phyloP scores from a whole-genome alignment of 2,888 invertebrate species.

The Laothoe populi region DNA sequence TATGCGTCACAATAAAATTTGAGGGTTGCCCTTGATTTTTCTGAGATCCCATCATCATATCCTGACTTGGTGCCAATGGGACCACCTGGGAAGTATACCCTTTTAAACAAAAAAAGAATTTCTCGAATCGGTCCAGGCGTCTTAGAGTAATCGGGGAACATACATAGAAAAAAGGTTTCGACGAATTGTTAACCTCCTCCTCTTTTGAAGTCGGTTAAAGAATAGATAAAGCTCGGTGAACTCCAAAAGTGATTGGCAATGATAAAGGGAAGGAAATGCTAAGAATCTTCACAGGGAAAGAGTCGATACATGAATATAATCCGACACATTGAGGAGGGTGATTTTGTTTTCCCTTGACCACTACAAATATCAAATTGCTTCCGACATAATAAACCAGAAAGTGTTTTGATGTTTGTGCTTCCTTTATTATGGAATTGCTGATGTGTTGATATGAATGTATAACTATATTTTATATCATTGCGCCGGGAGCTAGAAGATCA shows the following conservation, averaged over 20 bases:
- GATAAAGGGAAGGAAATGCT: constrained; percentile 8
- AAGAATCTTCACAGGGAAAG: background rate
- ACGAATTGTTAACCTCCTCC: too few relatives aligned
- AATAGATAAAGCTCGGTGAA: background rate
- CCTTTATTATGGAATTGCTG: background rate
- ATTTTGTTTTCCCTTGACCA: constrained; percentile 14
- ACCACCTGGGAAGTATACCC: too few relatives aligned
- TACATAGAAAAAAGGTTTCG: too few relatives aligned
- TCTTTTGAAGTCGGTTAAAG: too few relatives aligned
- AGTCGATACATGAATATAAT: constrained; percentile 3
- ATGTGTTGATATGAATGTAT: background rate
- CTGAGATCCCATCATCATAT: too few relatives aligned
- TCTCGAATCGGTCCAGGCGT: too few relatives aligned
- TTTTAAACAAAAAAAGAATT: too few relatives aligned
- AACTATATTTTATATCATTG: background rate
- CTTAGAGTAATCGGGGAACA: too few relatives aligned
- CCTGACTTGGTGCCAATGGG: too few relatives aligned
- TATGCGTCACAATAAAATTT: too few relatives aligned
- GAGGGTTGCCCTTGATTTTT: too few relatives aligned
- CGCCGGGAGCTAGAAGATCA: background rate
- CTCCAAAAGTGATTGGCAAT: constrained; percentile 19
- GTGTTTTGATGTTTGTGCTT: background rate
- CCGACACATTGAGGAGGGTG: constrained; percentile 18
- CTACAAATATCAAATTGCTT: background rate
- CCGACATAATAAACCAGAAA: background rate